Evolutionary conservation across 2,113 vertebrate genomes (phyloP).

Genomic region (Crotalus helleri): DNA sequence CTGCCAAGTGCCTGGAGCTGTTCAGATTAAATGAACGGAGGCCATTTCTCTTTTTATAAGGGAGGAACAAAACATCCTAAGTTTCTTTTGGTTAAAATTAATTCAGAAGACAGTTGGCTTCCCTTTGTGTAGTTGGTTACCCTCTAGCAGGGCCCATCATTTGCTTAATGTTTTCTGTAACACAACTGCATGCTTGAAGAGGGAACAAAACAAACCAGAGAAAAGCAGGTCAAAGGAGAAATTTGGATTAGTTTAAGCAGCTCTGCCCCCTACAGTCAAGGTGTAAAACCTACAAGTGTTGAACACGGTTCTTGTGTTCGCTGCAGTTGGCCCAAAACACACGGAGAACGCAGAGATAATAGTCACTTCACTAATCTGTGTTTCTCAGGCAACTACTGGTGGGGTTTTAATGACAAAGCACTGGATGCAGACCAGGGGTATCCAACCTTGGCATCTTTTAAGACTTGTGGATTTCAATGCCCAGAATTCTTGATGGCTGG

Average conservation of each 20-base stretch:
- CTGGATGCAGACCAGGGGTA: not conserved
- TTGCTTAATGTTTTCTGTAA: not conserved
- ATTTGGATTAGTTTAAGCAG: not conserved
- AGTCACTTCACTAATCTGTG: not conserved
- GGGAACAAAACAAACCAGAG: not conserved
- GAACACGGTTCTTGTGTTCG: fast-evolving
- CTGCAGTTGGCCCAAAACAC: not conserved
- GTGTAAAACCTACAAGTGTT: not conserved
- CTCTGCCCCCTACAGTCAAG: not conserved
- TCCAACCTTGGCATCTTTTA: not conserved
- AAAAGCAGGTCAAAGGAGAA: not conserved
- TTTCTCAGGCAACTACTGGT: not conserved
- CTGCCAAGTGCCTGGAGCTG: not conserved
- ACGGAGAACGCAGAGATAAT: not conserved
- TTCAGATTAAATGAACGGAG: not conserved
- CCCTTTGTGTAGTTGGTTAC: not conserved
- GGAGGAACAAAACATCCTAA: not conserved
- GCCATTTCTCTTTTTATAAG: not conserved
- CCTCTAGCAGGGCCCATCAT: not conserved
- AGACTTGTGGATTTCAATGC: not conserved
- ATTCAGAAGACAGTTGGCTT: not conserved
- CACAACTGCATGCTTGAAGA: not conserved
- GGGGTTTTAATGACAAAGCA: not conserved
- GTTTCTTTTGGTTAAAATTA: not conserved
- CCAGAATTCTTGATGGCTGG: not conserved